Conservation (phyloP, 1,140 invertebrate genomes). For the Melitaea cinxia region DNA sequence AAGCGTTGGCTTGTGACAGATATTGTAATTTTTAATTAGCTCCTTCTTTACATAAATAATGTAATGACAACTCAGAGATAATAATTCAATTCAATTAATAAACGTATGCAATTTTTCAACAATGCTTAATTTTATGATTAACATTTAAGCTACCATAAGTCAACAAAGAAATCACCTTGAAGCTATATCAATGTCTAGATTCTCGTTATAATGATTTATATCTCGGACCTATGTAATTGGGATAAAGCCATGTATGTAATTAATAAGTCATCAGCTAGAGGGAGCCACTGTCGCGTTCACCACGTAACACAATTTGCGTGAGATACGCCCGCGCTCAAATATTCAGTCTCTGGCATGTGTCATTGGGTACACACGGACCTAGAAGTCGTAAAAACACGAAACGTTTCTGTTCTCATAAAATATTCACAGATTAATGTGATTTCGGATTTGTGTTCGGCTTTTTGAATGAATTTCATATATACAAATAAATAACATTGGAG, state of each 20-base stretch:
- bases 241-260: constrained; percentile 15
- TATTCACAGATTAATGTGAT: background rate
- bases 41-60: too few relatives aligned
- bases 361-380: constrained; percentile 33
- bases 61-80: too few relatives aligned
- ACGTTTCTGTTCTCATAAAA: background rate
- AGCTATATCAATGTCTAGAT: too few relatives aligned
- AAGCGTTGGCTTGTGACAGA: too few relatives aligned
- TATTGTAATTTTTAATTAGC: too few relatives aligned
- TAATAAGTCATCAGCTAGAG: constrained; percentile 45
- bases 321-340: constrained; percentile 48
- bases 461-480: background rate
- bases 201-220: constrained; percentile 11
- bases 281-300: constrained; percentile 38
- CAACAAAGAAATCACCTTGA: too few relatives aligned
- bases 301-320: constrained; percentile 53
- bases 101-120: too few relatives aligned
- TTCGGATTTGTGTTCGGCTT: background rate
- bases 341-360: constrained; percentile 48
- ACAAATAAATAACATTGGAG: too few relatives aligned
- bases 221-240: constrained; percentile 9
- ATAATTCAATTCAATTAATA: too few relatives aligned
- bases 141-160: too few relatives aligned
- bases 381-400: constrained; percentile 12
- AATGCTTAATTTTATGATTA: too few relatives aligned